Evolutionary conservation across 2,888 invertebrate species (phyloP), one percentile per base, ranked within the genome.

Genomic region (Molorchus minor): DNA sequence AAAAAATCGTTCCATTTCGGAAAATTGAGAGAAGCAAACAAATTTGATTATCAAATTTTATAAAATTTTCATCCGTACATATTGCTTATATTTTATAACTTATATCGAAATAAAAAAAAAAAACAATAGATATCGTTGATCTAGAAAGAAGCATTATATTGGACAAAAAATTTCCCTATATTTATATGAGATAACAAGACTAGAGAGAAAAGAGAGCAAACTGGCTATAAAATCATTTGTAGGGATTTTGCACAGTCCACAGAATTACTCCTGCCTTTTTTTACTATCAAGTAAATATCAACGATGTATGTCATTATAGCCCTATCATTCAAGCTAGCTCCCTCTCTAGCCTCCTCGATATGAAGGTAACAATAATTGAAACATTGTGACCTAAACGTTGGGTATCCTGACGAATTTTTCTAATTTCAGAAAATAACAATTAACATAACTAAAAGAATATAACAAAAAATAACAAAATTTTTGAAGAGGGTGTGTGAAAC

Each of bases 401-500:
- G 40, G 41, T 47, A 57, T 51, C 49, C 30, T 52, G 46, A 46
- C 47, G 46, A 49, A 47, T 45, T 30, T 59, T 56, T 44, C 47
- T 30, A 52, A 40, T 58, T 56, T 57, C 58, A 61, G 55, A 64
- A 61, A 62, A 63, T 66, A 68, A 66, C 65, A 67, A 67, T 54
- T 64, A 69, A 67, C 64, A 67, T 67, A 67, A 67, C 58, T 63
- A 66, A 62, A 65, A 62, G 61, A 56, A 58, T 53, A 55, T 57
- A 60, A 65, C 60, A 63, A 67, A 69, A 67, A 69, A 64, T 62
- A 69, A 69, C 66, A 67, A 64, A 56, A 56, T 67, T 67, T 67
- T 59, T 45, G 59, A 61, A 56, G 56, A 51, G 49, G 47, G 16
- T 41, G 35, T 41, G 46, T 54, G 19, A 47, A 40, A 58, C 49